Percentiles rank a stretch among this genome's conserved stretches.
These are phyloP conservation scores for Agrotis exclamationis DNA, from an alignment of 2,888 invertebrate genomes.

Conservation along the genomic window DNA sequence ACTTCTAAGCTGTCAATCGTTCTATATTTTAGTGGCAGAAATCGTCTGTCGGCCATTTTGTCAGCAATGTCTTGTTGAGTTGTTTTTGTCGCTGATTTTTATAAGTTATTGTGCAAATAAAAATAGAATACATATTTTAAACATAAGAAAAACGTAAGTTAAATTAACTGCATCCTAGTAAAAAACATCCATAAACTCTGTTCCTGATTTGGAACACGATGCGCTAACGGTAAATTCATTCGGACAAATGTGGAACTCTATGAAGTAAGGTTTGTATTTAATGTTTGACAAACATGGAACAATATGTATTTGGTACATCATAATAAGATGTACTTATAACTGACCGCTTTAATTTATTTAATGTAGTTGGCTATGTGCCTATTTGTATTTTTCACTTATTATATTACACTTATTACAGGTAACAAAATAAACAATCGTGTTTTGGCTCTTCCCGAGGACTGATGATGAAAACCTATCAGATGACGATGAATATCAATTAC, in stretches of 20 bases:
- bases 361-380: too few relatives aligned
- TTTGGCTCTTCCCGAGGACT: too few relatives aligned
- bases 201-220: slow-evolving; percentile 4
- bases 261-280: slow-evolving; percentile 1
- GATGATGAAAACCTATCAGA: too few relatives aligned
- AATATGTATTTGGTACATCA: not conserved
- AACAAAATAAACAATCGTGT: too few relatives aligned
- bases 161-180: not conserved
- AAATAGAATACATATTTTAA: not conserved
- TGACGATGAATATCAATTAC: too few relatives aligned
- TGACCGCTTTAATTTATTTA: too few relatives aligned
- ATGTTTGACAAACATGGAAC: not conserved
- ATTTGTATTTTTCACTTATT: too few relatives aligned
- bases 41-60: not conserved
- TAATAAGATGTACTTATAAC: too few relatives aligned
- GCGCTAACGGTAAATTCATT: not conserved
- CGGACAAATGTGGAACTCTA: not conserved
- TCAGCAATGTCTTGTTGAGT: not conserved
- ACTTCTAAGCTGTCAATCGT: slow-evolving; percentile 1
- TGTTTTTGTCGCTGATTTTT: not conserved
- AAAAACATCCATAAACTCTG: slow-evolving; percentile 1
- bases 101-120: not conserved
- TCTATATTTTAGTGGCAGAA: not conserved
- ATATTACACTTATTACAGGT: too few relatives aligned
- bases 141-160: slow-evolving; percentile 3